phyloP scores from a whole-genome alignment of 2,797 vertebrate species.

The Notolabrus celidotus region DNA sequence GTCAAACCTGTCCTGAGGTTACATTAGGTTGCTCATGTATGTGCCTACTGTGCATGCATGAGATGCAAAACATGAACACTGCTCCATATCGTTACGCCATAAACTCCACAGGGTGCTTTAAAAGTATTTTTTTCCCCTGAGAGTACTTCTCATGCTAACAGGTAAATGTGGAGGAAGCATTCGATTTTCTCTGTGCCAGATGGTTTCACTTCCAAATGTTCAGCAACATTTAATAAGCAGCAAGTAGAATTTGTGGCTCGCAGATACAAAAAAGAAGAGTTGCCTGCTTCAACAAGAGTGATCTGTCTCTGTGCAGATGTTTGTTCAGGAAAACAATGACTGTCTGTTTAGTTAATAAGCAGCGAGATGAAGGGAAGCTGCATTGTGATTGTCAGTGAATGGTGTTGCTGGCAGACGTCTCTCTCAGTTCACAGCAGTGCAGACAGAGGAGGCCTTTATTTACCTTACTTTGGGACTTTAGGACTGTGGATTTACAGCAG shows the following conservation, averaged over 20 bases:
- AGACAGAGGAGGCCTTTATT: slow-evolving; percentile 63
- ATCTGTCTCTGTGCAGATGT: slow-evolving; percentile 52
- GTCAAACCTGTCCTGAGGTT: too few species aligned
- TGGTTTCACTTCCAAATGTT: not conserved
- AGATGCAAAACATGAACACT: too few species aligned
- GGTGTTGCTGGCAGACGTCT: slow-evolving; percentile 45
- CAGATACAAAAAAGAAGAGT: slow-evolving; percentile 17
- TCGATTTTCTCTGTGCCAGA: not conserved
- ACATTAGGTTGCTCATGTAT: too few species aligned
- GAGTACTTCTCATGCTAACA: not conserved
- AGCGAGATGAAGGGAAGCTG: slow-evolving; percentile 49
- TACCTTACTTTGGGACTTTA: slow-evolving; percentile 28
- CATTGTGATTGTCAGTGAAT: slow-evolving; percentile 61
- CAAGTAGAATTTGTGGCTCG: slow-evolving; percentile 8
- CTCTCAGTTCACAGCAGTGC: slow-evolving; percentile 29
- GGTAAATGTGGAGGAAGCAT: not conserved
- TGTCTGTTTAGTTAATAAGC: slow-evolving; percentile 62
- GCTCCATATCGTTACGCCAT: too few species aligned
- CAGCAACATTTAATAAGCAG: not conserved
- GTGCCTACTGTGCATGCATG: too few species aligned
- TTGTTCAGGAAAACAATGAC: slow-evolving; percentile 50
- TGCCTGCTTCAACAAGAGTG: slow-evolving; percentile 16
- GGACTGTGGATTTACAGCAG: slow-evolving; percentile 24
- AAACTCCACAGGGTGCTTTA: too few species aligned
- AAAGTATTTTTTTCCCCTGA: not conserved